Conservation (phyloP, 2,888 invertebrate species). For the Thymelicus acteon region DNA sequence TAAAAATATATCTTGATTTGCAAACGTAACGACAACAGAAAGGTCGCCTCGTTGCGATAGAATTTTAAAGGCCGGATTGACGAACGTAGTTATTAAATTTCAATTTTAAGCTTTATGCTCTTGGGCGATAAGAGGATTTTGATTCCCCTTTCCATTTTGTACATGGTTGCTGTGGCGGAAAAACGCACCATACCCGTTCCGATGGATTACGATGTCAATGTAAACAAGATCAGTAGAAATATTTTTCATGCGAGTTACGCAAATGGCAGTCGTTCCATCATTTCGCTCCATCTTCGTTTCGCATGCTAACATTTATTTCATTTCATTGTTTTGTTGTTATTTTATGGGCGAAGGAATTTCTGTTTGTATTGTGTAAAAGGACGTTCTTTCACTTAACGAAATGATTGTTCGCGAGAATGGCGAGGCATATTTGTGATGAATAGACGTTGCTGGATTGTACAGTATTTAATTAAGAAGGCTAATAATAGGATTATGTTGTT, state of each 20-base stretch:
- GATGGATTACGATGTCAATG: slow-evolving; percentile 71
- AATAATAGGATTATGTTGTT: slow-evolving; percentile 4
- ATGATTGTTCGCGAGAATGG: slow-evolving; percentile 39
- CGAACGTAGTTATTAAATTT: slow-evolving; percentile 56
- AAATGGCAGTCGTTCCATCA: slow-evolving; percentile 72
- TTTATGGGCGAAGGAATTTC: slow-evolving; percentile 43
- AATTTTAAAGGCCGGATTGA: slow-evolving; percentile 34
- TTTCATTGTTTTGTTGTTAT: slow-evolving; percentile 64
- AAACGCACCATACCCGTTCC: slow-evolving; percentile 54
- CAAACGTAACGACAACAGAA: slow-evolving; percentile 29
- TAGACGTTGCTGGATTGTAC: slow-evolving; percentile 37
- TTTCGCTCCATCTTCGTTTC: slow-evolving; percentile 61
- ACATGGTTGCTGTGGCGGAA: slow-evolving; percentile 62
- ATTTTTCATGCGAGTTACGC: slow-evolving; percentile 69
- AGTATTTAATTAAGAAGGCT: slow-evolving; percentile 31
- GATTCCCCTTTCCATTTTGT: slow-evolving; percentile 56
- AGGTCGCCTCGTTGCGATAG: slow-evolving; percentile 22
- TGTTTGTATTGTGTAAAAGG: slow-evolving; percentile 43
- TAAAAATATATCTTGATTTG: slow-evolving; percentile 44
- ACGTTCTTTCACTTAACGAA: slow-evolving; percentile 39
- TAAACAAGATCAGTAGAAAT: slow-evolving; percentile 75
- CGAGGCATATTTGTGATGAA: slow-evolving; percentile 38
- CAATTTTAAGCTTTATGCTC: slow-evolving; percentile 73
- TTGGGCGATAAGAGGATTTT: slow-evolving; percentile 72
- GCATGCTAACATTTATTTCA: slow-evolving; percentile 71